Percentiles rank a stretch among this genome's conserved stretches.
phyloP scores from a whole-genome alignment of 2,113 vertebrate genomes.

The Larimichthys crocea region DNA sequence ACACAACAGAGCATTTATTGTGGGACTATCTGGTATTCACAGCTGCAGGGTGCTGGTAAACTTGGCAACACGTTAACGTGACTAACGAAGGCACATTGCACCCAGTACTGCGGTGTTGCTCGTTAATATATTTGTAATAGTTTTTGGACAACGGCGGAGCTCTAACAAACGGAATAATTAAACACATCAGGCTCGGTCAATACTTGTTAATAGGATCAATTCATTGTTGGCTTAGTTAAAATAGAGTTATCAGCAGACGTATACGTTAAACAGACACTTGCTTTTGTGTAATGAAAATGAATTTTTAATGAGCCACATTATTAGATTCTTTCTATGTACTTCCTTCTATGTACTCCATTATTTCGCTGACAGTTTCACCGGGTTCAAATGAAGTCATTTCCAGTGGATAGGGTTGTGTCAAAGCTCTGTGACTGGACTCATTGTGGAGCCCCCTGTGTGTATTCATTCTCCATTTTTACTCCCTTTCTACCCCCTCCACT shows the following conservation, averaged over 20 bases:
- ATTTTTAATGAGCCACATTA: background rate
- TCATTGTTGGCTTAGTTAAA: background rate
- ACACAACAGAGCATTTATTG: background rate
- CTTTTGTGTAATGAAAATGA: background rate
- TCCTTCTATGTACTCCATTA: background rate
- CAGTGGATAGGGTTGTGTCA: conserved; percentile 1
- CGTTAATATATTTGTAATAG: background rate
- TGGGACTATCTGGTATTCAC: background rate
- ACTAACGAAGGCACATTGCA: background rate
- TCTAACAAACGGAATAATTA: background rate
- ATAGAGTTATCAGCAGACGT: background rate
- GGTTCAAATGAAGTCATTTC: conserved; percentile 10
- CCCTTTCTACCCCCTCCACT: conserved; percentile 4
- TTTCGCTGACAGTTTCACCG: background rate
- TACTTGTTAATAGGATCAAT: background rate
- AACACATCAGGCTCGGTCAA: background rate
- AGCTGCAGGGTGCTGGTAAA: background rate
- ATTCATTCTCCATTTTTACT: background rate
- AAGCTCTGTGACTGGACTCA: conserved; percentile 19
- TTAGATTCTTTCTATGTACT: background rate
- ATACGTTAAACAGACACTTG: background rate
- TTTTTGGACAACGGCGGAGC: background rate
- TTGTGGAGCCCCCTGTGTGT: no score
- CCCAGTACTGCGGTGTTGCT: background rate
- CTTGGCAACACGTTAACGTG: background rate